phyloP scores from a whole-genome alignment of 2,113 vertebrate genomes.

The Rhinolophus ferrumequinum region DNA sequence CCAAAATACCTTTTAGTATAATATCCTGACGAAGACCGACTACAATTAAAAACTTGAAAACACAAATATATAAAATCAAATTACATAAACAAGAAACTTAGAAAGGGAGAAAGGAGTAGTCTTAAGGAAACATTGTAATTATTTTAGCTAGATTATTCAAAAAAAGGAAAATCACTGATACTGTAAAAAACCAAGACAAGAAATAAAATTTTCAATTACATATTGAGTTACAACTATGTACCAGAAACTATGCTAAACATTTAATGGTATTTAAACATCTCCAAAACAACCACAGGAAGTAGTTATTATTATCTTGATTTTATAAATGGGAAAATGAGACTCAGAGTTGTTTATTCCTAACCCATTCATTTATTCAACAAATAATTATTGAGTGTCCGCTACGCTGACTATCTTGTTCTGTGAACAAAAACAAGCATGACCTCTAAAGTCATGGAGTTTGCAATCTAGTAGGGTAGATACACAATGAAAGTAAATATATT shows the following conservation, averaged over 20 bases:
- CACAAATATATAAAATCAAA: background rate
- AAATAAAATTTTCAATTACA: background rate
- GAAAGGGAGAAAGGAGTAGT: background rate
- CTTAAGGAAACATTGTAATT: background rate
- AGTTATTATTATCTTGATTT: background rate
- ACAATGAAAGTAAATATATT: background rate
- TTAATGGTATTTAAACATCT: background rate
- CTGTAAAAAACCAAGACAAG: background rate
- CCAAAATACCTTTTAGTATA: background rate
- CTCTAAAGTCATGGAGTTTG: background rate
- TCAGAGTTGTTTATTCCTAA: background rate
- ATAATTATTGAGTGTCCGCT: background rate
- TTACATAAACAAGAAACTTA: background rate
- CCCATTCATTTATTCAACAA: background rate
- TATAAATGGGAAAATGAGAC: background rate
- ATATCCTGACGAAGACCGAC: background rate
- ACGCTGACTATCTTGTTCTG: background rate
- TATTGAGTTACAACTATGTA: background rate
- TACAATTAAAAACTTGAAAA: background rate
- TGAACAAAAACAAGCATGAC: background rate
- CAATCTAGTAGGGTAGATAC: background rate
- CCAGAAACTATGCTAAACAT: background rate
- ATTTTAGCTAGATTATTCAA: background rate
- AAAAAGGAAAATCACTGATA: background rate
- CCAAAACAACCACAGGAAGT: background rate